Base-by-base conservation (phyloP, 2,888 invertebrate species). In the Lapara coniferarum region DNA sequence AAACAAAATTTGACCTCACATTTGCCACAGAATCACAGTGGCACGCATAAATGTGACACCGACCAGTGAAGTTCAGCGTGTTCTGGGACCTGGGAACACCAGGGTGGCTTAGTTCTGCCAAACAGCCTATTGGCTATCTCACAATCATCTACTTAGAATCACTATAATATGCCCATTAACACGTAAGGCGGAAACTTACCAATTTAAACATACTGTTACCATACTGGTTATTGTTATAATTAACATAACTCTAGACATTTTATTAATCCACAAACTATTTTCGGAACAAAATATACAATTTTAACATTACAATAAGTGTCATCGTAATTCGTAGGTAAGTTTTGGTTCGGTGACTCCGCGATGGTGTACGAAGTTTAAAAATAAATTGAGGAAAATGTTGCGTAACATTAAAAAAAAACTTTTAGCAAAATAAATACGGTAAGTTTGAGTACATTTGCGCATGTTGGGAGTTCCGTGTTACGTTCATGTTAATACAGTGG, bases 311-410 rank as follows among this genome's bases (percentile, higher is more conserved):
- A 8, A 16, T 16, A 53, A 53, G n/a, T 8, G 16, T 16, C 16
- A 53, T 53, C 16, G 53, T 53, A 16, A 7, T 37, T 37, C 37
- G 37, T 37, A 6, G 53, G 53, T 53, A 16, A 53, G 53, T 53
- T 53, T 16, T 8, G 37, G 53, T n/a, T 53, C 53, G 53, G 53
- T 53, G 53, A 53, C 53, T n/a, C 53, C 6, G 53, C 16, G 53
- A 53, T 53, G 53, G 37, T 53, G 53, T 53, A n/a, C 53, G 16
- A 53, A 16, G 16, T n/a, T 53, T 46, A 59, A 59, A 59, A 59
- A 44, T 44, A 44, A 58, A 37, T 58, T 58, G 37, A 10, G 37
- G 8, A 53, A 16, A 53, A 2, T 37, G 53, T 53, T 53, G 16
- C 53, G 53, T 16, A 53, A 53, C 8, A 53, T 53, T 53, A 14